phyloP scores from a whole-genome alignment of 2,888 invertebrate genomes.

The Orgyia antiqua region DNA sequence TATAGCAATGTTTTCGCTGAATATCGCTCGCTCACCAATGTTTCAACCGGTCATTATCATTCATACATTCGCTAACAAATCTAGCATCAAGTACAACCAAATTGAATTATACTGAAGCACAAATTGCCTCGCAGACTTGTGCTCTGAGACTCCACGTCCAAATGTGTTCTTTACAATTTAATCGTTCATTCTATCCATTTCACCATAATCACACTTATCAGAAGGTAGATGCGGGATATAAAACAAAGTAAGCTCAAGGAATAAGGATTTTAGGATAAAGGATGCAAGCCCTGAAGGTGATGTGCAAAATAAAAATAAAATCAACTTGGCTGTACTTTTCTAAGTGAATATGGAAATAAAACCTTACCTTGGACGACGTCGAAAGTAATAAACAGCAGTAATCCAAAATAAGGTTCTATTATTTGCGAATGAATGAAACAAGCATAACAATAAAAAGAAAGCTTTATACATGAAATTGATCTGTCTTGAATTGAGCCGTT shows the following conservation, averaged over 20 bases:
- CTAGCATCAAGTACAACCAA: conserved; percentile 65
- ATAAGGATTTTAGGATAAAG: conserved; percentile 32
- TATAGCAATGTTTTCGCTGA: conserved; percentile 62
- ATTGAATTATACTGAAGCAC: conserved; percentile 42
- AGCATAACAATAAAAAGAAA: too few species aligned
- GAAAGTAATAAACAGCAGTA: too few species aligned
- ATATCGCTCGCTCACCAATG: conserved; percentile 67
- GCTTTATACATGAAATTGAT: too few species aligned
- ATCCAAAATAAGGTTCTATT: too few species aligned
- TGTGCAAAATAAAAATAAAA: conserved; percentile 54
- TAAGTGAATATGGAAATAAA: conserved; percentile 4
- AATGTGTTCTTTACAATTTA: background rate
- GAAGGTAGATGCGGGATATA: conserved; percentile 49
- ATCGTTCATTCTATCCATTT: conserved; percentile 20
- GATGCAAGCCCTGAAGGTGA: conserved; percentile 58
- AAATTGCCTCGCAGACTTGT: conserved; percentile 18
- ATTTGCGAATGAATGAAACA: too few species aligned
- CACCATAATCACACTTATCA: conserved; percentile 32
- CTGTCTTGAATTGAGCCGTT: too few species aligned
- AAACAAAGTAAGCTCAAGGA: conserved; percentile 39
- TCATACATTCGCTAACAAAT: conserved; percentile 60
- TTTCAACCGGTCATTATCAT: conserved; percentile 31
- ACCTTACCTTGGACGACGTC: conserved; percentile 35
- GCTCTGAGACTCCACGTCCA: conserved; percentile 6
- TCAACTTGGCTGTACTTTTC: conserved; percentile 72